These are phyloP conservation scores for Panagrolaimus sp. DNA, from an alignment of 1,140 invertebrate species.

Conservation along the genomic window DNA sequence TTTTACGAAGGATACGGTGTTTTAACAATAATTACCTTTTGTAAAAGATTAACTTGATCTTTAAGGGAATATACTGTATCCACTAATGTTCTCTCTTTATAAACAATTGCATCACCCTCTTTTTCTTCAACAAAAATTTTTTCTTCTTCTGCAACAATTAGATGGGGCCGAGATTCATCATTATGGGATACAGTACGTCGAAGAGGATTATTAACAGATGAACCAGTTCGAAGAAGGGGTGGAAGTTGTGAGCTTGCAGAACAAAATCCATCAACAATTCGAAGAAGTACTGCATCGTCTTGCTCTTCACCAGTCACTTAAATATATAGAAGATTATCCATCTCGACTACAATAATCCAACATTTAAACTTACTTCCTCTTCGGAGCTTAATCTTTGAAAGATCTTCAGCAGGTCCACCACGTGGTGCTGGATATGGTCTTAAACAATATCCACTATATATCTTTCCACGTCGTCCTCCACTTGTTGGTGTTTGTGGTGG, in stretches of 20 bases:
- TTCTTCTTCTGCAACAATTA: conserved; percentile 65
- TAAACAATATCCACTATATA: conserved; percentile 39
- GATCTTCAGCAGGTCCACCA: background rate
- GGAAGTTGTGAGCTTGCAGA: conserved; percentile 64
- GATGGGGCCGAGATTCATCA: conserved; percentile 59
- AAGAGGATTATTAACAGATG: conserved; percentile 48
- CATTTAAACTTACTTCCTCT: conserved; percentile 2
- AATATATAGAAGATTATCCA: conserved; percentile 19
- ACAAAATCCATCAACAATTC: conserved; percentile 86
- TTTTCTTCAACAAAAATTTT: conserved; percentile 65
- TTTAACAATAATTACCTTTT: too few relatives aligned
- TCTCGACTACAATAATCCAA: too few relatives aligned
- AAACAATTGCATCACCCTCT: conserved; percentile 59
- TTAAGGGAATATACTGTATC: conserved; percentile 65
- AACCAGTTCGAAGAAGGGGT: conserved; percentile 47
- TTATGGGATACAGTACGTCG: conserved; percentile 37
- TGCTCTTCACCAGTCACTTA: conserved; percentile 60
- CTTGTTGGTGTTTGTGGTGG: background rate
- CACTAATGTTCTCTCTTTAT: conserved; percentile 66
- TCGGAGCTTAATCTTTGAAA: background rate
- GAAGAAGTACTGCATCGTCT: conserved; percentile 77
- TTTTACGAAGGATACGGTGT: too few relatives aligned
- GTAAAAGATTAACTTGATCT: too few relatives aligned
- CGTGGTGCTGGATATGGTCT: background rate
- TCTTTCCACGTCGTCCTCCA: conserved; percentile 4